These are phyloP conservation scores for Ascaphus truei DNA, from an alignment of 2,113 vertebrate genomes.

Conservation along the genomic window DNA sequence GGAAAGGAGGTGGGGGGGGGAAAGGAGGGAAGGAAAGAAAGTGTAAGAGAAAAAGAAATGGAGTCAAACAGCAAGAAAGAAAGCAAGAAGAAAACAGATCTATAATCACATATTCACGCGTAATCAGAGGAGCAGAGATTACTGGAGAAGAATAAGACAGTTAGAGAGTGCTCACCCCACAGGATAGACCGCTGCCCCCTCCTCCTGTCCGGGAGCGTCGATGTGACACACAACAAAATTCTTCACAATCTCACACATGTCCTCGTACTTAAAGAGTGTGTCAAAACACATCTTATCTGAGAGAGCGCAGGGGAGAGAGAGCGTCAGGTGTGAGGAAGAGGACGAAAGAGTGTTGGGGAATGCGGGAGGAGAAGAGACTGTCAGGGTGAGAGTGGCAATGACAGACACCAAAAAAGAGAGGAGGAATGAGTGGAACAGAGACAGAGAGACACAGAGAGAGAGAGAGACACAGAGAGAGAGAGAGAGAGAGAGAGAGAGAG, in stretches of 20 bases:
- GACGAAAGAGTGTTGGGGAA: too few species aligned
- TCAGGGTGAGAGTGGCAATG: too few species aligned
- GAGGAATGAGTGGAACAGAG: background rate
- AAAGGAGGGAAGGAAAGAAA: too few species aligned
- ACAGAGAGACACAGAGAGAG: background rate
- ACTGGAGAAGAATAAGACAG: too few species aligned
- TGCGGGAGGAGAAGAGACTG: too few species aligned
- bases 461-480: background rate
- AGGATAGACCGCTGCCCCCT: conserved; percentile 74
- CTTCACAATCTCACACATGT: conserved; percentile 92
- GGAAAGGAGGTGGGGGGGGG: too few species aligned
- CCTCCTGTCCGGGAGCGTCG: conserved; percentile 83
- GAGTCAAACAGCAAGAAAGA: background rate
- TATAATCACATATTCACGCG: too few species aligned
- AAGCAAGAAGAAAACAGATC: background rate
- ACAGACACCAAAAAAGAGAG: conserved; percentile 17
- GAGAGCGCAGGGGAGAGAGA: conserved; percentile 27
- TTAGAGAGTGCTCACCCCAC: conserved; percentile 72
- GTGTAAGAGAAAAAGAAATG: background rate
- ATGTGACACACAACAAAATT: conserved; percentile 85
- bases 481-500: too few species aligned
- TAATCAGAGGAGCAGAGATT: background rate
- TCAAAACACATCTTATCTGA: conserved; percentile 87
- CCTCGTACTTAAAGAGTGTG: conserved; percentile 77
- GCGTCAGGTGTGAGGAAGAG: too few species aligned